Evolutionary conservation across 2,113 vertebrate genomes (phyloP), one percentile per base, ranked within the genome.

Genomic region (Telmatochromis sp.): DNA sequence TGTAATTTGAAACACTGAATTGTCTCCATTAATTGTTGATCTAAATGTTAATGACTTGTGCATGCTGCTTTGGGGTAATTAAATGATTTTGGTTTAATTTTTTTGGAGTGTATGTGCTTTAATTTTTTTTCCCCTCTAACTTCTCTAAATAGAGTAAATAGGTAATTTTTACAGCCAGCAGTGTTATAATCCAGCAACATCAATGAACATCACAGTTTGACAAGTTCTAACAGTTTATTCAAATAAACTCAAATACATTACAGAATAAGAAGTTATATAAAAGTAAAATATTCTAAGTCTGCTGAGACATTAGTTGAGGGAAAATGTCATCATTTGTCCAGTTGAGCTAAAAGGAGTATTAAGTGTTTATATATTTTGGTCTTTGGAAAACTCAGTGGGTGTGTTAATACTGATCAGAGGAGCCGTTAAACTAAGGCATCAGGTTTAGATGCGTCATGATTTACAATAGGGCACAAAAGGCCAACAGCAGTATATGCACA

Each of bases 171-270:
- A 19, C 65, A 42, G 65, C 12, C 80, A 82, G 53, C 49, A 31
- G n/a, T 49, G 53, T 49, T 6, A 40, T 12, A 78, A 40, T 73
- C 79, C 35, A 86, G 35, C 54, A 91, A 80, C 89, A 87, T 84
- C 37, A 86, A 85, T 81, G 28, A 55, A 88, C 35, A 37, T 90
- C 73, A 89, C 80, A 86, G 85, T 87, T 86, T 87, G 40, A 89
- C 73, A 78, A 49, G 15, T 78, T 78, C 28, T 78, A 51, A 88
- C 79, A 88, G 80, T 95, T 94, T 94, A 94, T 94, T 94, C 88
- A 94, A 94, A 95, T 94, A 88, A 49, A 90, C 33, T 92, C 33
- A 88, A 92, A 92, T 87, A 94, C 91, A 93, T 90, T 88, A 93
- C 87, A 92, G 87, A 92, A 91, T 89, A 91, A 90, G 85, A 93